Evolutionary conservation across 2,797 vertebrate genomes (phyloP).

Genomic region (Clarias platycephalus): DNA sequence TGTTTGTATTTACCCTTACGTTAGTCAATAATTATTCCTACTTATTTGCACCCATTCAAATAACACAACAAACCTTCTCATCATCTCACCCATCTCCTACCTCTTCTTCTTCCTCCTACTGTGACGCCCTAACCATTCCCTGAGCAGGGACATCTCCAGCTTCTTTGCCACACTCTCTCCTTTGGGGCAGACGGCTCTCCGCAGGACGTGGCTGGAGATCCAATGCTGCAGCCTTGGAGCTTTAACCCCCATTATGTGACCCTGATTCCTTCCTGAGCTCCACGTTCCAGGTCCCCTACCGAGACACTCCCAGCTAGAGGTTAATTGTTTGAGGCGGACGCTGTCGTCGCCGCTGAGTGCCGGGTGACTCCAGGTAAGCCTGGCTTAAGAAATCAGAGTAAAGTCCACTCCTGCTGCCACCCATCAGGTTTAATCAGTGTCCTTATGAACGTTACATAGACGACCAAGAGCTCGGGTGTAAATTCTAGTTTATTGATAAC

Average conservation of each 20-base stretch:
- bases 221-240: not conserved
- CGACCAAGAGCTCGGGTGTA: not conserved
- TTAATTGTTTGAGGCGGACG: not conserved
- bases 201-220: not conserved
- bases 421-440: conserved; percentile 39
- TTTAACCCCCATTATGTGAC: conserved; percentile 27
- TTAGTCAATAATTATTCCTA: not conserved
- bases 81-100: conserved; percentile 17
- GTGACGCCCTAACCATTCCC: conserved; percentile 20
- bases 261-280: not conserved
- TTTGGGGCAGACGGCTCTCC: conserved; percentile 11
- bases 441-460: not conserved
- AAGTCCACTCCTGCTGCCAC: conserved; percentile 35
- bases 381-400: conserved; percentile 30
- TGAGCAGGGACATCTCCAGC: conserved; percentile 27
- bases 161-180: conserved; percentile 21
- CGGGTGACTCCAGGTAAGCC: conserved; percentile 41
- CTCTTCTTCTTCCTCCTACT: conserved; percentile 29
- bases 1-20: not conserved
- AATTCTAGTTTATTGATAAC: not conserved
- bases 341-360: not conserved
- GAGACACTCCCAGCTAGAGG: not conserved
- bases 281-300: not conserved
- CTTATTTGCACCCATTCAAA: not conserved
- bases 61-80: not conserved